Percentiles rank a stretch among this genome's conserved stretches.
These are phyloP conservation scores for Lacanobia wlatinum DNA, from an alignment of 2,888 invertebrate species.

Conservation along the genomic window DNA sequence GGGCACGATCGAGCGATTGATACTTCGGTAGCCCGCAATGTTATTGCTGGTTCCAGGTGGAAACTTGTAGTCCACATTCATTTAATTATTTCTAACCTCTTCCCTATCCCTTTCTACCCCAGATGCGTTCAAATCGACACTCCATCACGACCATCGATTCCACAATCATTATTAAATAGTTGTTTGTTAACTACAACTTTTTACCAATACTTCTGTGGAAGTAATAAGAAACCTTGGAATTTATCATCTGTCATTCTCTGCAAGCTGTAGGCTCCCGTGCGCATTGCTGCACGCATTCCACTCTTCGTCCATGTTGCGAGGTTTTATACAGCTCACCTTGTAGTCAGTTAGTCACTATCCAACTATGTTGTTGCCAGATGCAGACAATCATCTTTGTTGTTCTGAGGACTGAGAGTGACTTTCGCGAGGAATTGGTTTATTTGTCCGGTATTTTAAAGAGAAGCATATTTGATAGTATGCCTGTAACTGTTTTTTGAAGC, in stretches of 20 bases:
- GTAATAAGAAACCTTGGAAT: constrained; percentile 35
- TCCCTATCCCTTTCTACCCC: neutral
- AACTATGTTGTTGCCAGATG: constrained; percentile 3
- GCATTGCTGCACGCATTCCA: constrained; percentile 35
- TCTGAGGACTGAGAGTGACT: too few species aligned
- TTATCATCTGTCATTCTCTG: constrained; percentile 44
- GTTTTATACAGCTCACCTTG: constrained; percentile 19
- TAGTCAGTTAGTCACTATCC: neutral
- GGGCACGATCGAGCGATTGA: too few species aligned
- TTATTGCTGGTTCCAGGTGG: too few species aligned
- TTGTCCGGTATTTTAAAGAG: neutral
- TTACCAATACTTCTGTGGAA: constrained; percentile 31
- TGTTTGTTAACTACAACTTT: constrained; percentile 27
- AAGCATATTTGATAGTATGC: too few species aligned
- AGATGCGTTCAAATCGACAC: neutral
- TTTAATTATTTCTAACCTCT: neutral
- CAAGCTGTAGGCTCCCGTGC: constrained; percentile 41
- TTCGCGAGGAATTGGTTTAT: neutral
- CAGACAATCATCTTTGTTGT: neutral
- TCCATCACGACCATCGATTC: neutral
- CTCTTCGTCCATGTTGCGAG: neutral
- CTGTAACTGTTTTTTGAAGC: too few species aligned
- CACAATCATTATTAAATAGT: constrained; percentile 18
- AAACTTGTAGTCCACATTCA: neutral
- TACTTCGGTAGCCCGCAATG: too few species aligned